phyloP scores from a whole-genome alignment of 2,888 invertebrate genomes.

The Gastracanthus pulcherrimus region DNA sequence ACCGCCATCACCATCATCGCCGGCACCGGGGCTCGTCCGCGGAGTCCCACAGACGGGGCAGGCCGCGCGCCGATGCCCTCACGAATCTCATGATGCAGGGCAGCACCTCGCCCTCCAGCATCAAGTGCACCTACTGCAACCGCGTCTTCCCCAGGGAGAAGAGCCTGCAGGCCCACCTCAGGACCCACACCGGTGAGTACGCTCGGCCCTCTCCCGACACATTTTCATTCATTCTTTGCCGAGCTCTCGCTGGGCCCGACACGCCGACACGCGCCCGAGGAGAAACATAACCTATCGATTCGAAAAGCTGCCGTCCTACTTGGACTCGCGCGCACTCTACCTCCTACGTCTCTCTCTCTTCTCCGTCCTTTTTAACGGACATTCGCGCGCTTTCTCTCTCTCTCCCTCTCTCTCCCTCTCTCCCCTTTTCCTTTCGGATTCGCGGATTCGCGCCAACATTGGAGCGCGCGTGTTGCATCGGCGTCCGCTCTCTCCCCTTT shows the following conservation, averaged over 20 bases:
- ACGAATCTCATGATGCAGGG: constrained; percentile 85
- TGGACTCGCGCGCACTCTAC: background rate
- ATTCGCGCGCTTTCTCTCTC: background rate
- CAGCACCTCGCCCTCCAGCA: constrained; percentile 83
- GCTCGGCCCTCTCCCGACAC: no score
- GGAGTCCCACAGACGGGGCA: constrained; percentile 80
- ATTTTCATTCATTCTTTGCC: constrained; percentile 41
- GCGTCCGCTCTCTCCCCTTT: no score
- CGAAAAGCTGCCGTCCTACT: constrained; percentile 20
- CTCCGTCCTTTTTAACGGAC: background rate
- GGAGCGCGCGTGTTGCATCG: no score
- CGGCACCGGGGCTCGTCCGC: constrained; percentile 28
- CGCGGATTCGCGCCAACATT: no score
- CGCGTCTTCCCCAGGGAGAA: constrained; percentile 88
- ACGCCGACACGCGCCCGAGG: background rate
- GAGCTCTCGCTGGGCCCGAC: background rate
- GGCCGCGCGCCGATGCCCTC: constrained; percentile 86
- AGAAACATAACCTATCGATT: constrained; percentile 48
- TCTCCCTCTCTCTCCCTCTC: background rate
- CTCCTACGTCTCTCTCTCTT: background rate
- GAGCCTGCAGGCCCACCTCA: constrained; percentile 84
- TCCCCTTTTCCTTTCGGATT: background rate
- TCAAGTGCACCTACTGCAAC: constrained; percentile 85
- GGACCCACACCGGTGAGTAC: constrained; percentile 82
- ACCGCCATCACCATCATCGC: constrained; percentile 51